phyloP scores from a whole-genome alignment of 2,888 invertebrate genomes.

The Limenitis camilla region DNA sequence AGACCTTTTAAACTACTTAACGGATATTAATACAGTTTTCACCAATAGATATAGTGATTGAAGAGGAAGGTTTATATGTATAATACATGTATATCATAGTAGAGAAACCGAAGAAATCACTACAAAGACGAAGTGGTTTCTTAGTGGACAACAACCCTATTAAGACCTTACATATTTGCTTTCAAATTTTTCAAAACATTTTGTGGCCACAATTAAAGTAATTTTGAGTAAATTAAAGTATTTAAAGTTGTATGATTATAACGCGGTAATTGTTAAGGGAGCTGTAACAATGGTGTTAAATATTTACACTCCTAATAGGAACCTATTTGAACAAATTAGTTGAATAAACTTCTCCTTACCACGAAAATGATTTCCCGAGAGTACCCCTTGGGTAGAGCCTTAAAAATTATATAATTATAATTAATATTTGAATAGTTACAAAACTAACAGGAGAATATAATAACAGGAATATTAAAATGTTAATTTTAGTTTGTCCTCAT shows the following conservation, averaged over 20 bases:
- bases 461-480: too few species aligned
- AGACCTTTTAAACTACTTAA: too few species aligned
- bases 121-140: too few species aligned
- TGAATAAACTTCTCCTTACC: conserved; percentile 31
- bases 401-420: neutral
- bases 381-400: neutral
- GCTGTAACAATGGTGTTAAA: conserved; percentile 50
- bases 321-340: conserved; percentile 51
- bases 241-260: conserved; percentile 10
- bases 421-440: neutral
- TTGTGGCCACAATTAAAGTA: neutral
- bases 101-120: too few species aligned
- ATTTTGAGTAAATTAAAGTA: neutral
- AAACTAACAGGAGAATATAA: neutral
- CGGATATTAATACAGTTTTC: too few species aligned
- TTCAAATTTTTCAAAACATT: too few species aligned
- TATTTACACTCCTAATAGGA: conserved; percentile 50
- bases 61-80: too few species aligned
- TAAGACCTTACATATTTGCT: too few species aligned
- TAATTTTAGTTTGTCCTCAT: too few species aligned
- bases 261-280: conserved; percentile 37
- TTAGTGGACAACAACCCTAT: too few species aligned
- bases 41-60: too few species aligned
- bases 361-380: conserved; percentile 17
- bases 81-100: too few species aligned